Conservation (phyloP, 2,888 invertebrate species). For the Sphecodes monilicornis region DNA sequence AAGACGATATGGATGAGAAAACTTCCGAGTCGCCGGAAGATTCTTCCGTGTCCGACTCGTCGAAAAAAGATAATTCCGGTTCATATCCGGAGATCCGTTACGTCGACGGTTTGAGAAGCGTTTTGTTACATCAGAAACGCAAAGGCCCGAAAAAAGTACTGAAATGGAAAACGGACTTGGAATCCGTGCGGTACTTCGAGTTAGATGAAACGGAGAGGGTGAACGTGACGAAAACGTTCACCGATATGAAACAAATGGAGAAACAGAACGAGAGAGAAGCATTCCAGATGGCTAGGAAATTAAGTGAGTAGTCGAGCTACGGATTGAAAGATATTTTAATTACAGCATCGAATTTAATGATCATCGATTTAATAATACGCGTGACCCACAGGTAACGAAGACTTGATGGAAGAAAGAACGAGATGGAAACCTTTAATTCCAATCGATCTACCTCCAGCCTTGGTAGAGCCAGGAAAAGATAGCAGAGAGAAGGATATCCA, state of each 20-base stretch:
- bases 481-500: slow-evolving; percentile 95
- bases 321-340: neutral
- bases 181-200: slow-evolving; percentile 95
- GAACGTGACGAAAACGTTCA: slow-evolving; percentile 96
- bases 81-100: slow-evolving; percentile 72
- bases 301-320: slow-evolving; percentile 85
- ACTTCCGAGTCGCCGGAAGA: slow-evolving; percentile 77
- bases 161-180: slow-evolving; percentile 94
- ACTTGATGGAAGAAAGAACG: slow-evolving; percentile 93
- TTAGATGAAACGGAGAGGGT: slow-evolving; percentile 98
- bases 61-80: slow-evolving; percentile 66
- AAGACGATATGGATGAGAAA: slow-evolving; percentile 79
- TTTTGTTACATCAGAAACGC: slow-evolving; percentile 90
- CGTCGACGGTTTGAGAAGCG: slow-evolving; percentile 90
- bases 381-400: slow-evolving; percentile 85
- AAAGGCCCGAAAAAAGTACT: slow-evolving; percentile 93
- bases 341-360: neutral
- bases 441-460: slow-evolving; percentile 89
- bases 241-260: slow-evolving; percentile 96
- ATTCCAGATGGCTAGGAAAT: slow-evolving; percentile 91
- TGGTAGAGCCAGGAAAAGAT: slow-evolving; percentile 90
- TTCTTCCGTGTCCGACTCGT: slow-evolving; percentile 67
- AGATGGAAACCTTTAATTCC: slow-evolving; percentile 90
- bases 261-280: slow-evolving; percentile 93
- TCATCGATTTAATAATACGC: neutral